These are phyloP conservation scores for Monopterus albus DNA, from an alignment of 2,113 vertebrate species.

Conservation along the genomic window DNA sequence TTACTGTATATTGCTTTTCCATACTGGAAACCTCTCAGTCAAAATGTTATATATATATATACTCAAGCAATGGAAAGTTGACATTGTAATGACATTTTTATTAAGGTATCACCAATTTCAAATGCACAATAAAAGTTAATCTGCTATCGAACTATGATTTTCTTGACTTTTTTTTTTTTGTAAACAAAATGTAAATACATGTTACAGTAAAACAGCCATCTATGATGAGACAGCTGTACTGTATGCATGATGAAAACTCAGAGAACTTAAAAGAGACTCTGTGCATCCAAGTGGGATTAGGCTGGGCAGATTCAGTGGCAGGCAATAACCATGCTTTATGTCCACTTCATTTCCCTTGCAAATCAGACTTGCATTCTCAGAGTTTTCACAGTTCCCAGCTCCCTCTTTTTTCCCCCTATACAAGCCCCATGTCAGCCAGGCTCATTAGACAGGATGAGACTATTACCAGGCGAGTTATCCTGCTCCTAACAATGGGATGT, in stretches of 20 bases:
- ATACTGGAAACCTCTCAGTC: background rate
- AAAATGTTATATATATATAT: background rate
- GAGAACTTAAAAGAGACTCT: background rate
- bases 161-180: background rate
- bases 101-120: no score
- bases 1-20: background rate
- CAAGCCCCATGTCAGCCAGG: constrained; percentile 60
- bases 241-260: background rate
- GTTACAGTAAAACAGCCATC: background rate
- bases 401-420: constrained; percentile 54
- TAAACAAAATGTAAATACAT: background rate
- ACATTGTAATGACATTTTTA: no score
- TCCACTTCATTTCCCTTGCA: constrained; percentile 85
- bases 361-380: constrained; percentile 75
- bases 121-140: background rate
- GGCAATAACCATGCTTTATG: constrained; percentile 72
- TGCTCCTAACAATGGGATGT: constrained; percentile 67
- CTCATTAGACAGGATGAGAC: constrained; percentile 80
- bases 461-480: constrained; percentile 69
- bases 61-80: background rate
- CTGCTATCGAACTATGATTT: background rate
- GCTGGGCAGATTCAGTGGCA: constrained; percentile 31
- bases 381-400: constrained; percentile 54
- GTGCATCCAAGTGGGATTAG: constrained; percentile 42
- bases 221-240: background rate